Conservation (phyloP, 2,888 invertebrate genomes). For the Drosophila atripex region DNA sequence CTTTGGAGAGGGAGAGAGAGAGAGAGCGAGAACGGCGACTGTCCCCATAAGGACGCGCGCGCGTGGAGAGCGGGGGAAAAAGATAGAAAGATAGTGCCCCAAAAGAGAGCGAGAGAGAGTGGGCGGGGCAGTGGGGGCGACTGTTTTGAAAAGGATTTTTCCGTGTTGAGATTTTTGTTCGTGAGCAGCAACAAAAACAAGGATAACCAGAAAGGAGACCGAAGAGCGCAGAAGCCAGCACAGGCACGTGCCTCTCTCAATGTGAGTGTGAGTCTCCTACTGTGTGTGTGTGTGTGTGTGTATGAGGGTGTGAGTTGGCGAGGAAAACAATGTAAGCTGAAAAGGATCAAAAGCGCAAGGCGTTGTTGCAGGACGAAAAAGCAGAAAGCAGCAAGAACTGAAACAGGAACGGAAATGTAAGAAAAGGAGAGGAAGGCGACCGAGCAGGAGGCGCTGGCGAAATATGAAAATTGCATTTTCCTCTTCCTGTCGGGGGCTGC, state of each 20-base stretch:
- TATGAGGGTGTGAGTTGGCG: slow-evolving; percentile 10
- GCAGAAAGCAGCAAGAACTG: neutral
- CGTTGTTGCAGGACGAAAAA: slow-evolving; percentile 45
- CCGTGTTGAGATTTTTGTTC: slow-evolving; percentile 43
- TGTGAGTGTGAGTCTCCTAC: slow-evolving; percentile 7
- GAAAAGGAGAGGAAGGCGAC: slow-evolving; percentile 1
- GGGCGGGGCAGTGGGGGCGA: slow-evolving; percentile 29
- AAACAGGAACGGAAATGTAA: neutral
- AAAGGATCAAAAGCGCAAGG: slow-evolving; percentile 55
- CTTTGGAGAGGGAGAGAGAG: slow-evolving; percentile 4
- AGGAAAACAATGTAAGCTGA: slow-evolving; percentile 58
- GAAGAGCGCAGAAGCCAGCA: slow-evolving; percentile 27
- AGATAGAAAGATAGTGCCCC: slow-evolving; percentile 1
- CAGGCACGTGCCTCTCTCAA: slow-evolving; percentile 41
- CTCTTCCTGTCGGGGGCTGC: slow-evolving; percentile 39
- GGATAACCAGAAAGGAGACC: slow-evolving; percentile 7
- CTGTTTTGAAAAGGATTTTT: slow-evolving; percentile 51
- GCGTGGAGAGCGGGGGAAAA: slow-evolving; percentile 25
- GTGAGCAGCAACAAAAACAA: slow-evolving; percentile 16
- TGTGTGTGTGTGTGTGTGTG: slow-evolving; percentile 4
- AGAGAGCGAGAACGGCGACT: neutral
- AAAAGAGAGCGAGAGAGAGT: slow-evolving; percentile 19
- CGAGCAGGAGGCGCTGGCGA: slow-evolving; percentile 15
- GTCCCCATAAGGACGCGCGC: slow-evolving; percentile 22
- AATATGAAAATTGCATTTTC: slow-evolving; percentile 74